A percentile compares a stretch with the other conserved stretches of the same genome.
These are phyloP conservation scores for Grapholita molesta DNA, from an alignment of 1,140 invertebrate genomes.

Conservation along the genomic window DNA sequence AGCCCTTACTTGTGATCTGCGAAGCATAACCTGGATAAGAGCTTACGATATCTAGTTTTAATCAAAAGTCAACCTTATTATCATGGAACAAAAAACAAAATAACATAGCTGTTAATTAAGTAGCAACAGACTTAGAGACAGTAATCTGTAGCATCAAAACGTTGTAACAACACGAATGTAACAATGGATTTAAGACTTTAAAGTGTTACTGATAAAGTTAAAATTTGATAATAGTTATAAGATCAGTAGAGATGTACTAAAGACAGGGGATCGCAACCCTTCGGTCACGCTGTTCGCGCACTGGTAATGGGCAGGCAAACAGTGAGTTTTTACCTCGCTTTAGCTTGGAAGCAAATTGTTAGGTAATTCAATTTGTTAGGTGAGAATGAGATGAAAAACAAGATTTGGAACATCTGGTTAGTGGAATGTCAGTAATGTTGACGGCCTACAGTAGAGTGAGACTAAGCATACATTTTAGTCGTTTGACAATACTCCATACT, in stretches of 20 bases:
- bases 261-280: constrained; percentile 43
- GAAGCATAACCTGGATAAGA: constrained; percentile 51
- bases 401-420: constrained; percentile 31
- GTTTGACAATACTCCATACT: too few relatives aligned
- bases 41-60: neutral
- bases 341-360: constrained; percentile 32
- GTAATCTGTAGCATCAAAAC: neutral
- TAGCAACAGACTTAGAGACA: neutral
- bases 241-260: constrained; percentile 19
- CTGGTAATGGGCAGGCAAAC: constrained; percentile 60
- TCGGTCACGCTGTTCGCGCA: constrained; percentile 54
- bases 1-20: constrained; percentile 58
- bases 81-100: neutral
- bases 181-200: neutral
- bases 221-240: constrained; percentile 17
- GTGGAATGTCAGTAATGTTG: neutral
- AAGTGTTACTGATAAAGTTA: neutral
- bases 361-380: constrained; percentile 36
- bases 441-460: neutral
- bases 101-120: neutral
- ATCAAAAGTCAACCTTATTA: constrained; percentile 27
- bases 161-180: neutral
- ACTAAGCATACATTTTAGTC: neutral
- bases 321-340: constrained; percentile 34
- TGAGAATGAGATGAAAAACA: constrained; percentile 33